Evolutionary conservation across 2,113 vertebrate genomes (phyloP).

Genomic region (Seriola aureovittata): DNA sequence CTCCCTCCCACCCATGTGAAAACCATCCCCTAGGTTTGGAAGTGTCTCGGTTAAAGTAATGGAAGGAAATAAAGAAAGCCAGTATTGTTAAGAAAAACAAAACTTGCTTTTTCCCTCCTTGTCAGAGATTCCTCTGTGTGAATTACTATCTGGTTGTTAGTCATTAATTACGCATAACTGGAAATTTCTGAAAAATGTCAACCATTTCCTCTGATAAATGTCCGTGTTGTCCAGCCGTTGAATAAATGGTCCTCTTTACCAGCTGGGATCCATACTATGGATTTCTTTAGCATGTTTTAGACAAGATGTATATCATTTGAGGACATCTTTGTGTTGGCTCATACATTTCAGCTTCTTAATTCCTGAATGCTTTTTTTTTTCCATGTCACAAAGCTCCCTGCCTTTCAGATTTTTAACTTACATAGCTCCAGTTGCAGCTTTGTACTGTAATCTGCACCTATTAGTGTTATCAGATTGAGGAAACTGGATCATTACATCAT

Average conservation of each 20-base stretch:
- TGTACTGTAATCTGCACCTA: background rate
- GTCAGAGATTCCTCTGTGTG: slow-evolving; percentile 33
- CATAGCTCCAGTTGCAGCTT: background rate
- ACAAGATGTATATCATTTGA: background rate
- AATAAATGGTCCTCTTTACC: slow-evolving; percentile 33
- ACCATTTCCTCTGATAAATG: slow-evolving; percentile 47
- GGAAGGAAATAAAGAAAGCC: slow-evolving; percentile 53
- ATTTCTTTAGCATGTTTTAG: background rate
- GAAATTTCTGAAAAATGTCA: slow-evolving; percentile 42
- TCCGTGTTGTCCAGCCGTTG: slow-evolving; percentile 1
- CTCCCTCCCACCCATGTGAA: slow-evolving; percentile 49
- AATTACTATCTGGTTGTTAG: slow-evolving; percentile 50
- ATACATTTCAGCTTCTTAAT: background rate
- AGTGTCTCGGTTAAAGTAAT: slow-evolving; percentile 43
- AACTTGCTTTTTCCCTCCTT: slow-evolving; percentile 34
- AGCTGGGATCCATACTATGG: slow-evolving; percentile 14
- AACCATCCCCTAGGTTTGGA: slow-evolving; percentile 51
- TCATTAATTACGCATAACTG: slow-evolving; percentile 55
- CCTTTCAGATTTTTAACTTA: background rate
- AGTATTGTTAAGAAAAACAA: slow-evolving; percentile 64
- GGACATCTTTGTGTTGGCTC: background rate
- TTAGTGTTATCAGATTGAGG: background rate
- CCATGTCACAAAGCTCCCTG: background rate
- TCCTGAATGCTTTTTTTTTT: background rate
- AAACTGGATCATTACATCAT: slow-evolving; percentile 5